Evolutionary conservation across 2,797 vertebrate genomes (phyloP).

Genomic region (Dromococcyx pavoninus): DNA sequence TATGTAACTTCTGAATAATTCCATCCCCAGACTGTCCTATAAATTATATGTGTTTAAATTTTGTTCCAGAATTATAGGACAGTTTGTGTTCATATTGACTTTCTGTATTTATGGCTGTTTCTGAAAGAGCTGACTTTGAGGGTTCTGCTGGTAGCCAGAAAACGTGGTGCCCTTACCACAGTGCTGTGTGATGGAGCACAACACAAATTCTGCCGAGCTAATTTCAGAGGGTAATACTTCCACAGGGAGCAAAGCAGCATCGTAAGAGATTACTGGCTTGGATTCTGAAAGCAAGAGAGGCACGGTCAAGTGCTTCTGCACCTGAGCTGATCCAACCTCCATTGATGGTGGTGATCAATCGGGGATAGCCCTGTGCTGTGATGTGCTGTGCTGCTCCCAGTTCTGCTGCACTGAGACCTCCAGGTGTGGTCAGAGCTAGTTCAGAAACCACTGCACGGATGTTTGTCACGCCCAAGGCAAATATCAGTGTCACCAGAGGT

Average conservation of each 20-base stretch:
- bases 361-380: not conserved
- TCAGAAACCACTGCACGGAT: not conserved
- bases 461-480: not conserved
- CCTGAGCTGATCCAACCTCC: not conserved
- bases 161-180: not conserved
- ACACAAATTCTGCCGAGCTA: not conserved
- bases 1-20: slow-evolving; percentile 24
- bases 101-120: not conserved
- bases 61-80: not conserved
- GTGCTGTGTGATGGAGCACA: not conserved
- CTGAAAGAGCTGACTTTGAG: not conserved
- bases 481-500: not conserved
- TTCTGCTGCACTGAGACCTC: not conserved
- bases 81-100: not conserved
- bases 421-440: not conserved
- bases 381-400: not conserved
- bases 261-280: not conserved
- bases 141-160: not conserved
- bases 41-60: not conserved
- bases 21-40: not conserved
- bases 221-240: not conserved
- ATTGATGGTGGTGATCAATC: not conserved
- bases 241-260: not conserved
- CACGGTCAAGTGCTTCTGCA: not conserved
- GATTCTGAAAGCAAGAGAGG: not conserved